Evolutionary conservation across 2,113 vertebrate genomes (phyloP).

Genomic region (Prionailurus viverrinus): DNA sequence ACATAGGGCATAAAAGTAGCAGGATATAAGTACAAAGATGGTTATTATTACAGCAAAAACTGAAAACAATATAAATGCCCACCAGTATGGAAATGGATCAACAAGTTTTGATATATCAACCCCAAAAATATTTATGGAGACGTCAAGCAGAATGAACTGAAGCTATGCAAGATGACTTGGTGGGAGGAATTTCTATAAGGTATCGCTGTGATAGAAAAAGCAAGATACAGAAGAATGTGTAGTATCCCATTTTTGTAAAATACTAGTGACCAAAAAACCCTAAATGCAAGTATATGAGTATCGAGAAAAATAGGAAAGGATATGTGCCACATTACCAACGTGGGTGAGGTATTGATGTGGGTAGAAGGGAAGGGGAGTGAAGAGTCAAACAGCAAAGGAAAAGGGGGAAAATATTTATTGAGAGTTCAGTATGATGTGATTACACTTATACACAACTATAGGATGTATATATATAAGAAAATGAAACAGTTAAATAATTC

Average conservation of each 20-base stretch:
- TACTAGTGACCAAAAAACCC: background rate
- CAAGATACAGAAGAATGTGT: background rate
- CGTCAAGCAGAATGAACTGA: background rate
- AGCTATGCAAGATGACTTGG: background rate
- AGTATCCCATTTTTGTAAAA: constrained; percentile 32
- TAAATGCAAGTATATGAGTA: background rate
- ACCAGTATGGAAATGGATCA: background rate
- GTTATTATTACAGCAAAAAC: background rate
- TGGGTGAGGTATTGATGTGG: background rate
- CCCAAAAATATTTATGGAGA: background rate
- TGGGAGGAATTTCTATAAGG: background rate
- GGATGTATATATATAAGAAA: background rate
- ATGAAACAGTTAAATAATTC: background rate
- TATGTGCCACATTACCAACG: background rate
- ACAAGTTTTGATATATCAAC: background rate
- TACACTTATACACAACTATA: background rate
- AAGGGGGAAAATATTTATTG: background rate
- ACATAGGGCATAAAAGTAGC: background rate
- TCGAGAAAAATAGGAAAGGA: background rate
- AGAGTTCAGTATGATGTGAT: background rate
- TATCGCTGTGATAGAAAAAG: constrained; percentile 33
- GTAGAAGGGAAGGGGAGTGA: background rate
- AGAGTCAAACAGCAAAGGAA: background rate
- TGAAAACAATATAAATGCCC: background rate
- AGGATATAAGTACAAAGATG: background rate